Evolutionary conservation across 2,113 vertebrate species (phyloP).

Genomic region (Seriola quinqueradiata): DNA sequence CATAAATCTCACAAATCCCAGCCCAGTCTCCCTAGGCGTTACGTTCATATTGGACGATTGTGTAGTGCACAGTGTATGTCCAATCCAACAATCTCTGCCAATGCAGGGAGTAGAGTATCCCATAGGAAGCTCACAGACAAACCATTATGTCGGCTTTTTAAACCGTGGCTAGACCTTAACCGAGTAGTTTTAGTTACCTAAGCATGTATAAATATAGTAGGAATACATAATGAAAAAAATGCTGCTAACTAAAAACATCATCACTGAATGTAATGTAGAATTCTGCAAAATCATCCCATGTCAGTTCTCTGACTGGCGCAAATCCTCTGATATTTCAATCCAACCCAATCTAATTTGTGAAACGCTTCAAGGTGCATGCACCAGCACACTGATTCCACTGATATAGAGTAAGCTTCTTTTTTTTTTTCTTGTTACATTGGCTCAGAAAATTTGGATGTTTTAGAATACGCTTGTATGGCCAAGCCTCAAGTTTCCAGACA

Average conservation of each 20-base stretch:
- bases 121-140: neutral
- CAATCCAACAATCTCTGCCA: neutral
- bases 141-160: neutral
- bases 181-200: too few relatives aligned
- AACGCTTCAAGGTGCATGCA: neutral
- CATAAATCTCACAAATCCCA: neutral
- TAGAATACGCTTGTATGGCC: neutral
- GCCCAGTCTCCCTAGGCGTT: neutral
- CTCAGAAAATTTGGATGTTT: neutral
- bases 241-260: neutral
- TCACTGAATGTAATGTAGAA: neutral
- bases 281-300: neutral
- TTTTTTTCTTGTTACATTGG: neutral
- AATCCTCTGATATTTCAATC: neutral
- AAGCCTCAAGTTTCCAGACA: neutral
- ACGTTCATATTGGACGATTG: neutral
- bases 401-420: neutral
- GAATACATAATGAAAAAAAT: too few relatives aligned
- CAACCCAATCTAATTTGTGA: slow-evolving; percentile 7
- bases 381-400: neutral
- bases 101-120: neutral
- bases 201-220: neutral
- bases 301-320: neutral
- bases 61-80: neutral
- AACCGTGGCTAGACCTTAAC: neutral